Evolutionary conservation across 1,140 invertebrate genomes (phyloP).

Genomic region (Coenobita brevimanus): DNA sequence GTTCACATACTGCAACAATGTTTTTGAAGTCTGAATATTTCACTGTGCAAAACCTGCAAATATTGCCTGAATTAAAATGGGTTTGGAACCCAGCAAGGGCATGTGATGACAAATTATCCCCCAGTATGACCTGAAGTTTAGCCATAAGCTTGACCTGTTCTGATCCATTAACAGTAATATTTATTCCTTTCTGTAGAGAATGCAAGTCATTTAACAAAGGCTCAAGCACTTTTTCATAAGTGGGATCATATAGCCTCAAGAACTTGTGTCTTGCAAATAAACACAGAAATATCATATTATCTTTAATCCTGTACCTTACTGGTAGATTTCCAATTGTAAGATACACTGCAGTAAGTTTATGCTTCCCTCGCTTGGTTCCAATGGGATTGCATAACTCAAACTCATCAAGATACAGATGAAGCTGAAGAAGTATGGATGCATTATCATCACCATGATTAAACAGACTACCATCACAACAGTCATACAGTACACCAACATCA

Average conservation of each 20-base stretch:
- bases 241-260: slow-evolving; percentile 12
- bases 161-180: no score
- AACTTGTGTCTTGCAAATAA: neutral
- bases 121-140: slow-evolving; percentile 14
- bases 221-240: neutral
- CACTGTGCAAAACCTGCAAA: slow-evolving; percentile 17
- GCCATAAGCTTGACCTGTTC: neutral
- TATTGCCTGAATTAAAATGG: slow-evolving; percentile 7
- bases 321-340: slow-evolving; percentile 14
- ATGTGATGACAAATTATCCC: slow-evolving; percentile 14
- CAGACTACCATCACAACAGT: no score
- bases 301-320: neutral
- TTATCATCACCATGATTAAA: no score
- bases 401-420: slow-evolving; percentile 12
- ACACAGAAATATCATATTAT: slow-evolving; percentile 14
- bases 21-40: slow-evolving; percentile 16
- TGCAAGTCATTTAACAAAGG: slow-evolving; percentile 7
- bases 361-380: slow-evolving; percentile 13
- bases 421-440: neutral
- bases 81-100: neutral
- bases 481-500: neutral
- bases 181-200: neutral
- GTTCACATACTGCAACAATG: no score
- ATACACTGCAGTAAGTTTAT: slow-evolving; percentile 21
- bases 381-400: slow-evolving; percentile 13